Percentiles rank a stretch among this genome's conserved stretches.
Conservation (phyloP, 2,797 vertebrate genomes). For the Poeciliopsis gracilis region DNA sequence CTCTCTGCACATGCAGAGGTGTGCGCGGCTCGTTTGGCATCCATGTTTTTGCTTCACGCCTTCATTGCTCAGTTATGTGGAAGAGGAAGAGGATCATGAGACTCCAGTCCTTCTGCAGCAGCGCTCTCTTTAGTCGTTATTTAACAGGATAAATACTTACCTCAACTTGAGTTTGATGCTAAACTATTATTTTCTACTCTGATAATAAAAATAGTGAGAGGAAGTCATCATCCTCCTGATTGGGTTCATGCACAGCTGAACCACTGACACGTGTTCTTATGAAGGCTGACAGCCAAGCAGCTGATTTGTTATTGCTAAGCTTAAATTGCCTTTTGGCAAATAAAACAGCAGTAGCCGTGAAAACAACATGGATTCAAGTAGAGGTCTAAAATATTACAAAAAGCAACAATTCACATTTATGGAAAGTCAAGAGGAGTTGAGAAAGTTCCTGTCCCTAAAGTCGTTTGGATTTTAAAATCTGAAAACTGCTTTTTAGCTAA, state of each 20-base stretch:
- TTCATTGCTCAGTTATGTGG: not conserved
- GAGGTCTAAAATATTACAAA: not conserved
- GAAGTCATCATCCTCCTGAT: not conserved
- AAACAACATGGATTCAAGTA: not conserved
- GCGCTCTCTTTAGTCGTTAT: not conserved
- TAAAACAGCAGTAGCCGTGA: not conserved
- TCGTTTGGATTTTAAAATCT: not conserved
- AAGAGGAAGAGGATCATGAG: not conserved
- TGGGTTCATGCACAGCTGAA: not conserved
- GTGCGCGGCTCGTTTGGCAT: not conserved
- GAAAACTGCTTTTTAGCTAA: not conserved
- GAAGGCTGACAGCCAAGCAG: not conserved
- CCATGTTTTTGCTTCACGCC: not conserved
- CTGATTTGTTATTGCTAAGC: not conserved
- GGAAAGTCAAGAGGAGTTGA: not conserved
- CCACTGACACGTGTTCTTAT: not conserved
- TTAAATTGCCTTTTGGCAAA: constrained; percentile 3
- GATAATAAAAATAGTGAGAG: not conserved
- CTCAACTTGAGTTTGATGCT: not conserved
- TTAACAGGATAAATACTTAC: not conserved
- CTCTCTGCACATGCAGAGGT: not conserved
- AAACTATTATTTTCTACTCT: not conserved
- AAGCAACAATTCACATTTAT: not conserved
- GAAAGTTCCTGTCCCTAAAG: not conserved
- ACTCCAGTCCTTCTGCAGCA: not conserved